Conservation (phyloP, 2,888 invertebrate species). For the Agrochola lota region DNA sequence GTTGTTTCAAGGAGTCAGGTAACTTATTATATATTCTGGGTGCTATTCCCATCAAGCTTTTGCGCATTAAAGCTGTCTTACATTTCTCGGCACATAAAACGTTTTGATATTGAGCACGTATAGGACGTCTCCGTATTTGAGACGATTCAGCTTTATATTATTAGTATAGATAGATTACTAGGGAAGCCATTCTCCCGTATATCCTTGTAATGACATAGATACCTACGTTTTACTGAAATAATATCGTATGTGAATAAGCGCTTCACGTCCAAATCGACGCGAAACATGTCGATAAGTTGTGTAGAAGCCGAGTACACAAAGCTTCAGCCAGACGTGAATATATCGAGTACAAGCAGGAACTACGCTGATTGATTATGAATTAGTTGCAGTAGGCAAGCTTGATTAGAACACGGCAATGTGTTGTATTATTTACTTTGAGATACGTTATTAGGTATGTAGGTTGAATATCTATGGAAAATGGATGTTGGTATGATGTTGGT, state of each 20-base stretch:
- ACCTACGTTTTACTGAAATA: neutral
- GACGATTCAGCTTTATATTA: too few species aligned
- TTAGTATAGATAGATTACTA: too few species aligned
- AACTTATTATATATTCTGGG: too few species aligned
- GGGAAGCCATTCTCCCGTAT: neutral
- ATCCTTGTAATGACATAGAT: neutral
- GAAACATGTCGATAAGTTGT: slow-evolving; percentile 5
- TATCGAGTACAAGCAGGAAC: slow-evolving; percentile 43
- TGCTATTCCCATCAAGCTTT: too few species aligned
- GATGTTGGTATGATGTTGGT: neutral
- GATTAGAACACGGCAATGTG: slow-evolving; percentile 27
- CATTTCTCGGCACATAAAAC: too few species aligned
- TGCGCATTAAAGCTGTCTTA: too few species aligned
- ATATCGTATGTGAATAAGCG: neutral
- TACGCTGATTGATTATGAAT: slow-evolving; percentile 54
- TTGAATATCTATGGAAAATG: neutral
- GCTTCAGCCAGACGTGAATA: slow-evolving; percentile 40
- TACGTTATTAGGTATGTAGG: neutral
- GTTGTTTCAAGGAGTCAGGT: too few species aligned
- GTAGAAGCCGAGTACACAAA: slow-evolving; percentile 10
- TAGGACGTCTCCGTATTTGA: too few species aligned
- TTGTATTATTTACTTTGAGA: slow-evolving; percentile 10
- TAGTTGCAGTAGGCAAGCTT: slow-evolving; percentile 28
- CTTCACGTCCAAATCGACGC: neutral
- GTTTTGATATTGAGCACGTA: too few species aligned